Base-by-base conservation (phyloP, 2,797 vertebrate species). In the Rhyacichthys aspro region DNA sequence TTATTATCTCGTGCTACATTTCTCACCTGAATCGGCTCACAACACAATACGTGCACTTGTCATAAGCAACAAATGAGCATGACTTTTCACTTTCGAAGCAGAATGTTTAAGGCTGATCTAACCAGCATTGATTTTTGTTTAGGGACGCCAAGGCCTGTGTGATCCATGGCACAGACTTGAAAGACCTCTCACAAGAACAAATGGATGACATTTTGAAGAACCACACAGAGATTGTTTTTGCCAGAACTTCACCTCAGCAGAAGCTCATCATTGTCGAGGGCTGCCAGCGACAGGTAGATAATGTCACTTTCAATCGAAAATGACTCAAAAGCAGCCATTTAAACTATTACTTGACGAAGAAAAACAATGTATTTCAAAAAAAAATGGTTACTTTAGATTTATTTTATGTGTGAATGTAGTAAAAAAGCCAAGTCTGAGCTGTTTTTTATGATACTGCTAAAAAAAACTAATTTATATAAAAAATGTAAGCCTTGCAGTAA, bases 71-170 rank as follows among this genome's bases (percentile, higher is more conserved):
- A 28, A 28, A 28, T 28, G 23, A 28, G 23, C 23, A 28, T 28
- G 2, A 28, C 23, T 28, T 28, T 28, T 28, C 2, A 28, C 23
- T 28, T 39, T 39, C 38, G 11, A 10, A 10, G 9, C 38, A 7
- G 11, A 39, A 36, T 10, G 2, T n/a, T 4, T 17, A 19, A 6
- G 2, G 5, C 7, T 1, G 19, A 19, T 34, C 10, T 14, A 17
- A 36, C 47, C 14, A 43, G 7, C 9, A 33, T 17, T 15, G 9
- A 54, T 5, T 44, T 15, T n/a, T 55, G 28, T 57, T 36, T 62
- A 97, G 95, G 71, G 95, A 97, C 0, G 95, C 95, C 62, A 96
- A 96, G 72, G 95, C 95, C 52, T 96, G 95, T 39, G 95, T 97
- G 70, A 95, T 96, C 84, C 95, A 97, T 0, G 95, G 95, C 11